Evolutionary conservation across 1,140 invertebrate species (phyloP), one percentile per base, ranked within the genome.

Genomic region (Nephila pilipes): DNA sequence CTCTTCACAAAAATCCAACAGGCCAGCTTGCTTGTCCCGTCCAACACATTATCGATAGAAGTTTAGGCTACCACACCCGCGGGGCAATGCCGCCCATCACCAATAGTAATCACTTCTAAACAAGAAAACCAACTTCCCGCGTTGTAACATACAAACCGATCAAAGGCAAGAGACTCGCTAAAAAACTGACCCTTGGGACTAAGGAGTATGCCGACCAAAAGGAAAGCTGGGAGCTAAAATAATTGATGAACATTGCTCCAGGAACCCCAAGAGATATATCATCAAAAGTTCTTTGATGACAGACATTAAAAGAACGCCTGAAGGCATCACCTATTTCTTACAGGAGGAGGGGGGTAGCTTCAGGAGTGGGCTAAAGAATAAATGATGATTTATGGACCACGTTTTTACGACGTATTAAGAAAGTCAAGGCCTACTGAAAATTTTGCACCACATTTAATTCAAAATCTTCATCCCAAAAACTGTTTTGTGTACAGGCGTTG

Each of bases 161-260:
- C 88, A 90, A 90, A 88, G 12, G 60, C 32, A 87, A 87, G 32
- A 0, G 8, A 18, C 88, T 32, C 57, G 80, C 89, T 60, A 54
- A 83, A 91, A 91, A 79, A 81, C 79, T 65, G 57, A 91, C 79
- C 79, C 79, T 4, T 25, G 65, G 46, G 25, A 89, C 20, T 12
- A 46, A 6, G 2, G 1, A 46, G 38, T 46, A 46, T 46, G 46
- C 46, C 12, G 20, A 55, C 12, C 12, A 58, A 54, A 58, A 89
- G 60, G 25, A 25, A 89, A 57, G 88, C 65, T 46, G 65, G 65
- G 46, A 80, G 65, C 75, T 65, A 38, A 91, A 91, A 91, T 91
- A 91, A 91, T 91, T 91, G 89, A 91, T 91, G 89, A 91, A 91
- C 89, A 91, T 65, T 91, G 75, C 89, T 91, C 89, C 32, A 20